These are phyloP conservation scores for Coptodon rendalli DNA, from an alignment of 2,113 vertebrate species.

Conservation along the genomic window DNA sequence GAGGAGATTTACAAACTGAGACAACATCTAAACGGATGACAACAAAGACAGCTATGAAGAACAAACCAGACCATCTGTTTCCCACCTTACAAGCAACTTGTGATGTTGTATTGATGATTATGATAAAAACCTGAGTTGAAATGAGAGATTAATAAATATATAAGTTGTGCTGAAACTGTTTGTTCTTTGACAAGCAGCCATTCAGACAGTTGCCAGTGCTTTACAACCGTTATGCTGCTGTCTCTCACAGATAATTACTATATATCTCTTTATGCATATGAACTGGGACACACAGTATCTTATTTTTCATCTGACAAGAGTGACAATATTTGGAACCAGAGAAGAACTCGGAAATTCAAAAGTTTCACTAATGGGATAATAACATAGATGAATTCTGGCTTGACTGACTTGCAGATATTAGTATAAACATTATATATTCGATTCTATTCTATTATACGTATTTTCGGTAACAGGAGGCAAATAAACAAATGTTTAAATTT, in stretches of 20 bases:
- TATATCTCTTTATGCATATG: background rate
- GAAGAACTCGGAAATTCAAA: background rate
- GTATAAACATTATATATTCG: accelerated
- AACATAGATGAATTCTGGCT: background rate
- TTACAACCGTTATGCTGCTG: background rate
- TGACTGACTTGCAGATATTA: background rate
- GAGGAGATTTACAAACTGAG: background rate
- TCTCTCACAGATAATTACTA: background rate
- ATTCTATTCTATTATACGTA: background rate
- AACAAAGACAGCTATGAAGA: slow-evolving; percentile 8
- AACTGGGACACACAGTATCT: background rate
- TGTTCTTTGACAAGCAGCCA: background rate
- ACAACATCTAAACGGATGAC: slow-evolving; percentile 2
- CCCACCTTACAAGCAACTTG: background rate
- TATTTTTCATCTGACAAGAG: background rate
- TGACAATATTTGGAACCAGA: background rate
- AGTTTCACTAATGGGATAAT: background rate
- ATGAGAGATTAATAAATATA: background rate
- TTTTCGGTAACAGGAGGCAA: background rate
- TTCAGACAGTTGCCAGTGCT: background rate
- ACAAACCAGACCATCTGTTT: slow-evolving; percentile 30
- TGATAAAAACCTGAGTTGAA: background rate
- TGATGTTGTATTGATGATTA: background rate
- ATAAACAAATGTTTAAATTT: background rate
- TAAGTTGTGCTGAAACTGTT: background rate